Evolutionary conservation across 1,140 invertebrate species (phyloP).

Genomic region (Lepidurus packardi): DNA sequence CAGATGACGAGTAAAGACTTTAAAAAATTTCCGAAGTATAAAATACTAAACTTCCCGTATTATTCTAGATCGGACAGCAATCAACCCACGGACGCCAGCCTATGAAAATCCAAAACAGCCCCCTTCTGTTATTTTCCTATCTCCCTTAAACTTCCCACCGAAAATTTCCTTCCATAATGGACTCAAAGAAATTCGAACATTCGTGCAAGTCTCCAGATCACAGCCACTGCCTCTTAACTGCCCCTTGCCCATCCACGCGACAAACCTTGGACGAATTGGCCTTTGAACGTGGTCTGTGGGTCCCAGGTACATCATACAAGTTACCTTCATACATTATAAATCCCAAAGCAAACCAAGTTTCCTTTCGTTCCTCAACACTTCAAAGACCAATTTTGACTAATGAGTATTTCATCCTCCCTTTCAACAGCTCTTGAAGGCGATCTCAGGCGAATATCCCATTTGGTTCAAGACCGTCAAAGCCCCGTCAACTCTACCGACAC

Average conservation of each 20-base stretch:
- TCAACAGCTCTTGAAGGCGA: slow-evolving; percentile 60
- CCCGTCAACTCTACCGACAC: slow-evolving; percentile 50
- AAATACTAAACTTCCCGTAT: neutral
- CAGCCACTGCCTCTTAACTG: neutral
- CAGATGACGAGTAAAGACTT: slow-evolving; percentile 32
- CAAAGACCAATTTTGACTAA: slow-evolving; percentile 41
- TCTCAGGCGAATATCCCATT: slow-evolving; percentile 45
- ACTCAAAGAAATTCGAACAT: neutral
- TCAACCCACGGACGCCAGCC: neutral
- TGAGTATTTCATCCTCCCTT: slow-evolving; percentile 30
- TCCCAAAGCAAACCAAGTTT: too few species aligned
- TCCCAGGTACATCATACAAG: slow-evolving; percentile 57
- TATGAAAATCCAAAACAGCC: neutral
- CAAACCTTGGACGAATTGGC: slow-evolving; percentile 81
- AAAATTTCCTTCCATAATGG: neutral
- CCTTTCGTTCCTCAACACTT: too few species aligned
- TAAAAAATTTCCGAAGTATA: neutral
- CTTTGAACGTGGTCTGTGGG: slow-evolving; percentile 85
- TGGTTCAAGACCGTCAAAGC: slow-evolving; percentile 49
- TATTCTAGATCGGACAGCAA: neutral
- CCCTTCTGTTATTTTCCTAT: neutral
- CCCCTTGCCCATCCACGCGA: slow-evolving; percentile 47
- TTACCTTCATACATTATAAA: slow-evolving; percentile 32
- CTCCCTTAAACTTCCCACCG: neutral
- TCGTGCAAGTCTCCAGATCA: neutral